A percentile compares a stretch with the other conserved stretches of the same genome.
Evolutionary conservation across 2,113 vertebrate genomes (phyloP).

Genomic region (Centropristis striata): DNA sequence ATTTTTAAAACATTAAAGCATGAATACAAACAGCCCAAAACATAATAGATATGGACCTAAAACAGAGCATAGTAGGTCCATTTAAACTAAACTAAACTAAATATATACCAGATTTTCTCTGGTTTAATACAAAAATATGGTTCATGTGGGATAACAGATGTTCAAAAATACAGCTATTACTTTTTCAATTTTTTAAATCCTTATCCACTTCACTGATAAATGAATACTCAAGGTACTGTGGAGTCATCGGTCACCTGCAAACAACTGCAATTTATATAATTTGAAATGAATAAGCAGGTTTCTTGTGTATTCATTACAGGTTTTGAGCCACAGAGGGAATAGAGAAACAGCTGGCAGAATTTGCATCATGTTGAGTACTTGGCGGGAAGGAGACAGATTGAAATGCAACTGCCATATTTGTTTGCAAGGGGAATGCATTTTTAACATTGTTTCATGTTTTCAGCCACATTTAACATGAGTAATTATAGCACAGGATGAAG

Average conservation of each 20-base stretch:
- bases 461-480: conserved; percentile 75
- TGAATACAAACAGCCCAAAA: too few species aligned
- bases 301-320: conserved; percentile 5
- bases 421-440: conserved; percentile 58
- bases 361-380: not conserved
- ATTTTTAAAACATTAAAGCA: too few species aligned
- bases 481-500: conserved; percentile 73
- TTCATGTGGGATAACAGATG: not conserved
- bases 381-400: conserved; percentile 1
- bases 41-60: too few species aligned
- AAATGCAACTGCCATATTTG: conserved; percentile 29
- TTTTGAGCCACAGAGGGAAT: not conserved
- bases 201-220: not conserved
- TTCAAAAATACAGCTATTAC: not conserved
- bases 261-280: not conserved
- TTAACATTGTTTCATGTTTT: conserved; percentile 61
- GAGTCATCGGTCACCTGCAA: not conserved
- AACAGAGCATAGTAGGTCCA: too few species aligned
- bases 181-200: too few species aligned
- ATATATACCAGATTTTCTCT: not conserved
- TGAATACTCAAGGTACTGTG: not conserved
- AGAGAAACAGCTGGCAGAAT: conserved; percentile 22
- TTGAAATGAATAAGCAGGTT: not conserved
- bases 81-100: too few species aligned
- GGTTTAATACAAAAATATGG: not conserved